These are phyloP conservation scores for Matsumyia berberina DNA, from an alignment of 2,888 invertebrate species.

Conservation along the genomic window DNA sequence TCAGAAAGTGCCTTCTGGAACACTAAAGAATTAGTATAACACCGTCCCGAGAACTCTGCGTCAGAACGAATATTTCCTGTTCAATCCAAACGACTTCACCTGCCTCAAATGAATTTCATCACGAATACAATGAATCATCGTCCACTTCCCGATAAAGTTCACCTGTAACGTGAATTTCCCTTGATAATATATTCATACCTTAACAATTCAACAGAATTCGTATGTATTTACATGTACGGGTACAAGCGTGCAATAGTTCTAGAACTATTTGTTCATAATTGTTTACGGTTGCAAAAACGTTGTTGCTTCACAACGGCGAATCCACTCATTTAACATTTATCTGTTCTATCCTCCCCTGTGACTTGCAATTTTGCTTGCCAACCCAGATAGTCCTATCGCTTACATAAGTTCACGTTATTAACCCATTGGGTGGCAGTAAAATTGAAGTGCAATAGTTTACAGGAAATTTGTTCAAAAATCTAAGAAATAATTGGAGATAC, in stretches of 20 bases:
- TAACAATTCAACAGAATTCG: conserved; percentile 1
- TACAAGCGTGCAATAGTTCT: conserved; percentile 19
- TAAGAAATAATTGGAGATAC: conserved; percentile 5
- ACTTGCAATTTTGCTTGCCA: conserved; percentile 20
- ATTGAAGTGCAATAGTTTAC: not conserved
- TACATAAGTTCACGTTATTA: not conserved
- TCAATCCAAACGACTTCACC: not conserved
- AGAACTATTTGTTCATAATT: conserved; percentile 1
- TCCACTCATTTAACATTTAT: conserved; percentile 6
- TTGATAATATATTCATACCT: not conserved
- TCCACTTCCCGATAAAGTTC: not conserved
- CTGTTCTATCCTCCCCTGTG: conserved; percentile 4
- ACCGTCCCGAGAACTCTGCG: no score
- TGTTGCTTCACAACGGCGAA: conserved; percentile 2
- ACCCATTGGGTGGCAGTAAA: not conserved
- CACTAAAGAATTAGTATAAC: not conserved
- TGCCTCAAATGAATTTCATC: conserved; percentile 3
- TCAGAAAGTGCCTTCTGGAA: no score
- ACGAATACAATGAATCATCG: conserved; percentile 1
- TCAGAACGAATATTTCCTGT: no score
- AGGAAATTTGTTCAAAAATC: conserved; percentile 5
- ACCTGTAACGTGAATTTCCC: not conserved
- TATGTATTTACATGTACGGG: not conserved
- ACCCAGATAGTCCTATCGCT: conserved; percentile 9
- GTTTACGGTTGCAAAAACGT: not conserved